phyloP scores from a whole-genome alignment of 2,888 invertebrate genomes.

The Acanthosepion lycidas region DNA sequence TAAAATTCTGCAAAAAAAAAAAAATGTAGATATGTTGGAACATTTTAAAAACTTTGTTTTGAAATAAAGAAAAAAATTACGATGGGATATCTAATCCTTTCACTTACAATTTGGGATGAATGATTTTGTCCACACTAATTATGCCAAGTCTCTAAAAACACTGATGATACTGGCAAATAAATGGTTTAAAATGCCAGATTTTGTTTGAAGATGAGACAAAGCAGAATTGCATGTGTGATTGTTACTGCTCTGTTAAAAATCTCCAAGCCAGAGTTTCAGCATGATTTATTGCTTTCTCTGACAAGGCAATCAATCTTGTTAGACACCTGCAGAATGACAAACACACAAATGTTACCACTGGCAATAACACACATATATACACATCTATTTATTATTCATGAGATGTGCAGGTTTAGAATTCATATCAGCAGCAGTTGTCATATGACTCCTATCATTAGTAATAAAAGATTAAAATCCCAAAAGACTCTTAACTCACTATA shows the following conservation, averaged over 20 bases:
- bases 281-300: not conserved
- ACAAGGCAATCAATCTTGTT: not conserved
- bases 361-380: not conserved
- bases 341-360: not conserved
- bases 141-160: no score
- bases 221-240: not conserved
- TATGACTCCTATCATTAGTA: not conserved
- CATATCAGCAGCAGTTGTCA: not conserved
- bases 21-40: no score
- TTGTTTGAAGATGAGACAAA: not conserved
- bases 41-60: no score
- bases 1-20: no score
- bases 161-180: not conserved
- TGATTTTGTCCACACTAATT: no score
- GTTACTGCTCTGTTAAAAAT: not conserved
- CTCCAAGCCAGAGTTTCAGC: not conserved
- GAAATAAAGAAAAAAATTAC: no score
- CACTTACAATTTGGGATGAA: no score
- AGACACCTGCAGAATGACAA: not conserved
- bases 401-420: not conserved
- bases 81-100: no score
- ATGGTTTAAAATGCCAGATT: not conserved
- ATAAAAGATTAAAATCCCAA: not conserved
- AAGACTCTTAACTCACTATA: not conserved
- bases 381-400: not conserved